Percentiles rank a stretch among this genome's conserved stretches.
phyloP scores from a whole-genome alignment of 2,797 vertebrate genomes.

The Microctenopoma stevenorrisi region DNA sequence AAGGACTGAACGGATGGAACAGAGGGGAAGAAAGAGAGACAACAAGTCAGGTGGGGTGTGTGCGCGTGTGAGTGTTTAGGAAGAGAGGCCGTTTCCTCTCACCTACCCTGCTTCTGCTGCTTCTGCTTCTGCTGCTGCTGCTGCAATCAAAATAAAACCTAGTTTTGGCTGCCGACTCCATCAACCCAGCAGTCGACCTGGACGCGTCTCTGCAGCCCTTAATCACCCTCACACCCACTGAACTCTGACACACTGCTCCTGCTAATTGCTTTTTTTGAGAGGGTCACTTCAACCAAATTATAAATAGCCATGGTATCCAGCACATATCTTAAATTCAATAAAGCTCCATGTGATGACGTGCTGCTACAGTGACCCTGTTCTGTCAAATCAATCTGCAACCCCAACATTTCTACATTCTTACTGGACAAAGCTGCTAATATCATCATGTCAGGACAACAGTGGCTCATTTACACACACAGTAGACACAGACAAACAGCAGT shows the following conservation, averaged over 20 bases:
- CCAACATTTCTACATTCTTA: too few species aligned
- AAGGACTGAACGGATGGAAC: conserved; percentile 8
- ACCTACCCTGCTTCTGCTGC: conserved; percentile 32
- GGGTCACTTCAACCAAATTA: background rate
- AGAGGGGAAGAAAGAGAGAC: background rate
- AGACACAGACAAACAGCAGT: too few species aligned
- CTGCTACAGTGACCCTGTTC: background rate
- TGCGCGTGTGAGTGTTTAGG: background rate
- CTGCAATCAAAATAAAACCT: conserved; percentile 52
- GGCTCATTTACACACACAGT: too few species aligned
- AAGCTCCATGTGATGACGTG: background rate
- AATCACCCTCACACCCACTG: conserved; percentile 9
- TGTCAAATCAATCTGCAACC: too few species aligned
- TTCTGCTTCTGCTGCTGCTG: too few species aligned
- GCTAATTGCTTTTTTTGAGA: conserved; percentile 45
- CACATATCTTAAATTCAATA: background rate
- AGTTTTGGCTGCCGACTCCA: conserved; percentile 42
- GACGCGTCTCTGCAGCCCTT: background rate
- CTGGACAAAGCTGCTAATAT: too few species aligned
- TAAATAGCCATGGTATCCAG: conserved; percentile 5
- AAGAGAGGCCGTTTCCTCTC: conserved; percentile 16
- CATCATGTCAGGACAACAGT: too few species aligned
- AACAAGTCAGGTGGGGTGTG: conserved; percentile 2
- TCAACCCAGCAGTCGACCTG: conserved; percentile 57
- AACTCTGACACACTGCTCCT: conserved; percentile 30